These are phyloP conservation scores for Psammodynastes pulverulentus DNA, from an alignment of 2,113 vertebrate species.

Conservation along the genomic window DNA sequence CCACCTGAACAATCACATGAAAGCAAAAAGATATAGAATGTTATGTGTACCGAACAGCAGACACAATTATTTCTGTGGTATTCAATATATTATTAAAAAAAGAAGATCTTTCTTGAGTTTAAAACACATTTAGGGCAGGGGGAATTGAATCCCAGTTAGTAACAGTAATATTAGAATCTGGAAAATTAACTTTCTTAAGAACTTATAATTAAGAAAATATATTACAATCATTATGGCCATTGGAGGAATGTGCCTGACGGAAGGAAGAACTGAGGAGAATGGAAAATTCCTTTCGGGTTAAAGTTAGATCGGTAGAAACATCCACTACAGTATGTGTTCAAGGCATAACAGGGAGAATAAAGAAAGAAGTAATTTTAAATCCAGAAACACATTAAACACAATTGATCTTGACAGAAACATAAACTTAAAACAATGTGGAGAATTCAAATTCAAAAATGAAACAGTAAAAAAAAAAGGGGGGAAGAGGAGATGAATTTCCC, in stretches of 20 bases:
- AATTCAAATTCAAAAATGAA: slow-evolving; percentile 21
- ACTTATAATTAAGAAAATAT: not conserved
- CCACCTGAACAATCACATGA: no score
- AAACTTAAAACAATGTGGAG: not conserved
- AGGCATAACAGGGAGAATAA: not conserved
- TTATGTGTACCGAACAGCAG: not conserved
- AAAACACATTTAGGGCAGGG: no score
- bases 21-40: not conserved
- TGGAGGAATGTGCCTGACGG: not conserved
- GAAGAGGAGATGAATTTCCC: slow-evolving; percentile 18
- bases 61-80: not conserved
- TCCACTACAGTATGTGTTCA: not conserved
- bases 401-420: not conserved
- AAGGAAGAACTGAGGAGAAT: not conserved
- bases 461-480: not conserved
- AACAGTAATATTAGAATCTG: not conserved
- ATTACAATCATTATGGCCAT: not conserved
- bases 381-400: not conserved
- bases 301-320: not conserved
- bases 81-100: not conserved
- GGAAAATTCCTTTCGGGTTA: not conserved
- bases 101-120: not conserved
- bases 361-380: not conserved
- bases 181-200: not conserved
- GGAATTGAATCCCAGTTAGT: not conserved